Percentiles rank a stretch among this genome's conserved stretches.
Conservation (phyloP, 1,140 invertebrate genomes). For the Acromyrmex echinatior region DNA sequence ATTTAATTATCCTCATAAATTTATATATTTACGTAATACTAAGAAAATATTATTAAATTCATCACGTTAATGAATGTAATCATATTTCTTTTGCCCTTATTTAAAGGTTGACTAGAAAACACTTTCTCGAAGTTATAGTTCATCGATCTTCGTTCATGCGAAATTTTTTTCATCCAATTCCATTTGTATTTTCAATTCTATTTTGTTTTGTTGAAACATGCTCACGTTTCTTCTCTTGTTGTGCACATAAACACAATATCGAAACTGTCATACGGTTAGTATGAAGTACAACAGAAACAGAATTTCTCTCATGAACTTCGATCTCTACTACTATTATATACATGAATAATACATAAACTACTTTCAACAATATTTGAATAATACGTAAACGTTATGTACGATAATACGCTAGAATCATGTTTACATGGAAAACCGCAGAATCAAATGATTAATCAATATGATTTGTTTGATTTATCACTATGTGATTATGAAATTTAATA, state of each 20-base stretch:
- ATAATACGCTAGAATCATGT: conserved; percentile 6
- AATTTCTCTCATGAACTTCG: conserved; percentile 4
- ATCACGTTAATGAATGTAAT: background rate
- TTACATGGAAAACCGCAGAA: conserved; percentile 16
- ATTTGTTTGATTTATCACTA: background rate
- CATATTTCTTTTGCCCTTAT: background rate
- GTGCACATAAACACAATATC: conserved; percentile 13
- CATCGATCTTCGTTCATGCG: background rate
- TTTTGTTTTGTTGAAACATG: conserved; percentile 9
- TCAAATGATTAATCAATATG: background rate
- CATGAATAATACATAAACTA: background rate
- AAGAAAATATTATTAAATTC: background rate
- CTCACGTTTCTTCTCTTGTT: background rate
- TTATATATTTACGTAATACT: background rate
- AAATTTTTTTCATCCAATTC: background rate
- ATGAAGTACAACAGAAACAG: conserved; percentile 8
- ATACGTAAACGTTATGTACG: background rate
- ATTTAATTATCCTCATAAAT: background rate
- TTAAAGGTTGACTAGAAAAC: background rate
- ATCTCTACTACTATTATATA: background rate
- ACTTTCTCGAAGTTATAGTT: background rate
- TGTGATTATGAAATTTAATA: background rate
- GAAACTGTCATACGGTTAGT: conserved; percentile 8
- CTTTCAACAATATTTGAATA: background rate
- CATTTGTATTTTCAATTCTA: conserved; percentile 28